These are phyloP conservation scores for Epinotia bilunana DNA, from an alignment of 2,888 invertebrate genomes.

Conservation along the genomic window DNA sequence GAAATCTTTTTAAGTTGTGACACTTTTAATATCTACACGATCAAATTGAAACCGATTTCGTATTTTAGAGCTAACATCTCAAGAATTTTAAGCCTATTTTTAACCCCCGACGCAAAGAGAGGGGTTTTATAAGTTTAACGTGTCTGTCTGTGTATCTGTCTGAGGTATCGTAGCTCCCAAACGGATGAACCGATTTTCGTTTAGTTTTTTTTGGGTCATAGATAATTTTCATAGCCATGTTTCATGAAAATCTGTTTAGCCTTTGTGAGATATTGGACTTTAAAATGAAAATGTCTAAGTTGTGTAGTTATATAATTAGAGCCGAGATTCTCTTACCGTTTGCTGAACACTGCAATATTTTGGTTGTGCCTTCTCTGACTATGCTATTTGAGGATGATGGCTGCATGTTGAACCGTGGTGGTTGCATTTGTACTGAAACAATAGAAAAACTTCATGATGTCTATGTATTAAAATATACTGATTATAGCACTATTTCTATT, in stretches of 20 bases:
- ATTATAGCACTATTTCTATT: too few relatives aligned
- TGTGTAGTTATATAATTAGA: not conserved
- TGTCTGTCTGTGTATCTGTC: too few relatives aligned
- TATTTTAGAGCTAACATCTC: not conserved
- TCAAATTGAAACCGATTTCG: not conserved
- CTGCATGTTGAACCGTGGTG: slow-evolving; percentile 94
- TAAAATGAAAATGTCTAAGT: too few relatives aligned
- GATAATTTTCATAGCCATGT: too few relatives aligned
- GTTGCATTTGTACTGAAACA: slow-evolving; percentile 87
- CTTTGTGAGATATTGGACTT: too few relatives aligned
- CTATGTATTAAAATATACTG: not conserved
- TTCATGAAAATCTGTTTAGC: too few relatives aligned
- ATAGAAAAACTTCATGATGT: slow-evolving; percentile 46
- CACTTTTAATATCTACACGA: not conserved
- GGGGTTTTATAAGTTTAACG: too few relatives aligned
- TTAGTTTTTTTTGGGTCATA: too few relatives aligned
- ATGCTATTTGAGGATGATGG: slow-evolving; percentile 94
- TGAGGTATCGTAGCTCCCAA: too few relatives aligned
- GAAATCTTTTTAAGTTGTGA: not conserved
- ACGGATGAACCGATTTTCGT: too few relatives aligned
- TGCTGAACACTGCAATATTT: slow-evolving; percentile 96
- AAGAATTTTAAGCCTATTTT: not conserved
- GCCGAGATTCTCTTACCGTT: slow-evolving; percentile 86
- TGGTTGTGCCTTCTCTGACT: slow-evolving; percentile 94
- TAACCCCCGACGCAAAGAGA: too few relatives aligned